Evolutionary conservation across 2,888 invertebrate species (phyloP).

Genomic region (Andricus quercusramuli): DNA sequence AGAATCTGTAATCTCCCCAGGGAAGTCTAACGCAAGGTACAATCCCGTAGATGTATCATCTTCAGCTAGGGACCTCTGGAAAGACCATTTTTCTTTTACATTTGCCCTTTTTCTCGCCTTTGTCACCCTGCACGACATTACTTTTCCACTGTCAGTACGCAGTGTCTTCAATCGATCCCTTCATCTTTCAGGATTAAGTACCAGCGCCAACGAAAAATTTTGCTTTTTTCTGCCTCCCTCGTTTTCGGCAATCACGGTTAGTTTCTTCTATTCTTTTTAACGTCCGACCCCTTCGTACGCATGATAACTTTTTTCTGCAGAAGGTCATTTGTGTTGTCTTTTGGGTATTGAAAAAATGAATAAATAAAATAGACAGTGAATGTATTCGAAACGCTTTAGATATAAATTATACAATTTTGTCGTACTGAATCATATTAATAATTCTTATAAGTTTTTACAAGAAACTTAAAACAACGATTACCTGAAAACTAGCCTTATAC

Average conservation of each 20-base stretch:
- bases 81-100: constrained; percentile 28
- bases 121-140: constrained; percentile 19
- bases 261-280: background rate
- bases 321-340: background rate
- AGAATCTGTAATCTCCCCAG: constrained; percentile 26
- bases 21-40: constrained; percentile 12
- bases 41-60: constrained; percentile 31
- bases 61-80: constrained; percentile 12
- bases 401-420: no score
- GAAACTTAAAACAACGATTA: no score
- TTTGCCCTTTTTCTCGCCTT: constrained; percentile 5
- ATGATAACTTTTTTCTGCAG: constrained; percentile 17
- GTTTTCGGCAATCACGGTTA: background rate
- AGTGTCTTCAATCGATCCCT: constrained; percentile 35
- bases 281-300: background rate
- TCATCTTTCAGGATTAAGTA: constrained; percentile 34
- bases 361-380: no score
- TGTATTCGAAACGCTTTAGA: no score
- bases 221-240: constrained; percentile 10
- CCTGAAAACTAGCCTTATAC: no score
- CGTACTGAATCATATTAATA: no score
- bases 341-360: no score
- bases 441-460: no score
- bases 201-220: constrained; percentile 7
- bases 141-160: constrained; percentile 32